phyloP scores from a whole-genome alignment of 2,888 invertebrate genomes.

The Timandra comae region DNA sequence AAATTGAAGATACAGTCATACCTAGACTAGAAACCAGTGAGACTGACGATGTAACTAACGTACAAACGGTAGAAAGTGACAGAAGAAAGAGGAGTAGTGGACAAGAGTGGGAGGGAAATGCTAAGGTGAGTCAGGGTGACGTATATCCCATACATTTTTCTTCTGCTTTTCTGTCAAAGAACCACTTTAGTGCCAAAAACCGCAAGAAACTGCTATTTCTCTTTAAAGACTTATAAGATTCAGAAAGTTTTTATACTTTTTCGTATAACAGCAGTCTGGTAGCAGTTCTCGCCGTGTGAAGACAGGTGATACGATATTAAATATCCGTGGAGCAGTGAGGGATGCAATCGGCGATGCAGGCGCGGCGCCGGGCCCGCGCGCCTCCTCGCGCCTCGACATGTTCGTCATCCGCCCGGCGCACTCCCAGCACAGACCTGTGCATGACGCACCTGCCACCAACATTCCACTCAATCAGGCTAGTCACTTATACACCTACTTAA shows the following conservation, averaged over 20 bases:
- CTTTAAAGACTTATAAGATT: too few relatives aligned
- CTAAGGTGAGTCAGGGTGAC: conserved; percentile 39
- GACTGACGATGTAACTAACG: conserved; percentile 39
- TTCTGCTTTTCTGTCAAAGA: too few relatives aligned
- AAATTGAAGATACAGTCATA: conserved; percentile 32
- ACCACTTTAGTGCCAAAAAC: too few relatives aligned
- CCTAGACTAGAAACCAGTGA: conserved; percentile 32
- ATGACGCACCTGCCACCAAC: conserved; percentile 38
- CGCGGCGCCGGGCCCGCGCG: conserved; percentile 56
- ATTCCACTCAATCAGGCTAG: conserved; percentile 25
- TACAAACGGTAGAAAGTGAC: conserved; percentile 41
- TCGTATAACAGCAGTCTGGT: background rate
- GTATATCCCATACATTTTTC: too few relatives aligned
- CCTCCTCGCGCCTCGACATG: conserved; percentile 58
- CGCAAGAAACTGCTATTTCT: too few relatives aligned
- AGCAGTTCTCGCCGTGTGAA: conserved; percentile 45
- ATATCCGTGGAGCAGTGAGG: conserved; percentile 64
- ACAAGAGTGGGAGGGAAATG: conserved; percentile 44
- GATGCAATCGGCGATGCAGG: conserved; percentile 68
- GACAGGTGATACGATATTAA: conserved; percentile 66
- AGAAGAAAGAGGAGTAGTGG: conserved; percentile 58
- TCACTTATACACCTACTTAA: background rate
- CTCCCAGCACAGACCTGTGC: conserved; percentile 27
- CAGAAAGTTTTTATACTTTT: too few relatives aligned
- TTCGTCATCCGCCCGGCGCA: conserved; percentile 62